phyloP scores from a whole-genome alignment of 2,797 vertebrate genomes.

The Miichthys miiuy region DNA sequence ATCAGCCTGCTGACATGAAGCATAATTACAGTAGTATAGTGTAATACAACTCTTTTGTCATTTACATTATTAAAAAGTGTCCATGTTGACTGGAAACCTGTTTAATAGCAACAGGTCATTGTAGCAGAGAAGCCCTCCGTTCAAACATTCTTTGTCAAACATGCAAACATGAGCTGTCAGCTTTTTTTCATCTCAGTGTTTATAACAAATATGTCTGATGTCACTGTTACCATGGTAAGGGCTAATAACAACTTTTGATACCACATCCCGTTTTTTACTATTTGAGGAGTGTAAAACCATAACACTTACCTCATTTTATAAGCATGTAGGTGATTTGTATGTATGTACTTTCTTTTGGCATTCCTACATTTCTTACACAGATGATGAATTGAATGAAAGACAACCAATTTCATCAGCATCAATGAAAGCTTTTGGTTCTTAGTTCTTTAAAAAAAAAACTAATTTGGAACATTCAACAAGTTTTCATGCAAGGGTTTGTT shows the following conservation, averaged over 20 bases:
- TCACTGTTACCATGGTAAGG: neutral
- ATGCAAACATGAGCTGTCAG: neutral
- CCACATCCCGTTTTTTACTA: neutral
- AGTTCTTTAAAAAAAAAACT: neutral
- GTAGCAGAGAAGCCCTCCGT: neutral
- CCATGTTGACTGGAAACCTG: neutral
- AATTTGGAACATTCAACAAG: neutral
- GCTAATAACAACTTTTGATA: neutral
- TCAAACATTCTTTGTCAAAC: neutral
- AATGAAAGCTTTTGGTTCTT: neutral
- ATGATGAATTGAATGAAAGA: neutral
- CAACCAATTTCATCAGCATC: neutral
- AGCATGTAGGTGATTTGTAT: slow-evolving; percentile 5
- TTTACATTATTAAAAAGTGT: neutral
- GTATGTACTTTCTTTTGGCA: neutral
- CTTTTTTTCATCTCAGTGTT: slow-evolving; percentile 1
- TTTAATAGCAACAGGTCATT: neutral
- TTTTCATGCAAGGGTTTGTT: neutral
- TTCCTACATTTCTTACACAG: neutral
- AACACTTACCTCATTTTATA: slow-evolving; percentile 5
- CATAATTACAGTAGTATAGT: neutral
- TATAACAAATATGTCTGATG: neutral
- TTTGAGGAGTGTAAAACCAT: neutral
- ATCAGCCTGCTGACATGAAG: neutral
- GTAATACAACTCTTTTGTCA: neutral